A percentile compares a stretch with the other conserved stretches of the same genome.
Evolutionary conservation across 2,888 invertebrate species (phyloP).

Genomic region (Zygogramma bicolorata): DNA sequence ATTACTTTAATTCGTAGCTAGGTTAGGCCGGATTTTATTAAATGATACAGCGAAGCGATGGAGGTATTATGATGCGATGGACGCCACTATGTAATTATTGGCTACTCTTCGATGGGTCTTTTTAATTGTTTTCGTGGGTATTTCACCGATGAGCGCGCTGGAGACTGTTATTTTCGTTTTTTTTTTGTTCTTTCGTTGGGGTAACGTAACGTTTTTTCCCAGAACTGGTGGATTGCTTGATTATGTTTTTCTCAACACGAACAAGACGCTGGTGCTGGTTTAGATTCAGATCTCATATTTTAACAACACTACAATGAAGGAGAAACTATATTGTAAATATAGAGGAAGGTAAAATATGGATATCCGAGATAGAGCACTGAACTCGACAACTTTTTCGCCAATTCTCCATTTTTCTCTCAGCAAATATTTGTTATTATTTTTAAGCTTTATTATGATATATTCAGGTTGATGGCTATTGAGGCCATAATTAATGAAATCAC

Average conservation of each 20-base stretch:
- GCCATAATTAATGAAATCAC: no score
- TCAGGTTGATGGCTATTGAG: no score
- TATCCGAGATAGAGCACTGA: no score
- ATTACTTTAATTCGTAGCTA: constrained; percentile 44
- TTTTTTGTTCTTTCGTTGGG: neutral
- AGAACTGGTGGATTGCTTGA: neutral
- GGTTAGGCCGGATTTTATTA: constrained; percentile 22
- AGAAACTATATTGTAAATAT: no score
- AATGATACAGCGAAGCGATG: constrained; percentile 17
- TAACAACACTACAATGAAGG: neutral
- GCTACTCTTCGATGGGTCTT: constrained; percentile 17
- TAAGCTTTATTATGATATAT: no score
- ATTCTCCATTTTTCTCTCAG: no score
- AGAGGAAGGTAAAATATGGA: no score
- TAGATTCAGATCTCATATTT: neutral
- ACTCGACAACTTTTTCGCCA: no score
- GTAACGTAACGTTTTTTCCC: neutral
- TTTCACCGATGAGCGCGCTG: constrained; percentile 3
- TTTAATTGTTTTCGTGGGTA: constrained; percentile 21
- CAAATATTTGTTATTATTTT: no score
- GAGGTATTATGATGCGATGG: constrained; percentile 1
- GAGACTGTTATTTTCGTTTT: neutral
- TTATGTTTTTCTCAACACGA: no score
- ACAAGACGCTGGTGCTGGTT: no score
- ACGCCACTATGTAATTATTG: constrained; percentile 14